phyloP scores from a whole-genome alignment of 2,797 vertebrate genomes.

The Tachyglossus aculeatus region DNA sequence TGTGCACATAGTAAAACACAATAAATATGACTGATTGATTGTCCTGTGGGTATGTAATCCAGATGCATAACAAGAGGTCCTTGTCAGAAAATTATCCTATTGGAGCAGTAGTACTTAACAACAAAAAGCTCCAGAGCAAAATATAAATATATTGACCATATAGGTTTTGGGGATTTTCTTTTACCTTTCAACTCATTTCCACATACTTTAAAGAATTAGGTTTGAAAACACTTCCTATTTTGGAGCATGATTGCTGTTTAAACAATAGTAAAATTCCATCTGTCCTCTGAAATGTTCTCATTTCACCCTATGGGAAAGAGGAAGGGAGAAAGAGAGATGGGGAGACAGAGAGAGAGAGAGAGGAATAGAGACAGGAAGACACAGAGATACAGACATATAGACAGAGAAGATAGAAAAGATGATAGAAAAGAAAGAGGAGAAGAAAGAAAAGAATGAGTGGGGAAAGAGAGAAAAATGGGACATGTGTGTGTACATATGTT shows the following conservation, averaged over 20 bases:
- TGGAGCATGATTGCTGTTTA: background rate
- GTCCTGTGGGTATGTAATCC: no score
- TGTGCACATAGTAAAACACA: no score
- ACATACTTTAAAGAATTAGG: constrained; percentile 20
- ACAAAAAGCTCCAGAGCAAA: constrained; percentile 45
- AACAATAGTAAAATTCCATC: background rate
- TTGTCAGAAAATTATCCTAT: constrained; percentile 58
- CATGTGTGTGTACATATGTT: no score
- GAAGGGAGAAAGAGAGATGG: background rate
- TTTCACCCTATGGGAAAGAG: background rate
- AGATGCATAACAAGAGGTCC: constrained; percentile 56
- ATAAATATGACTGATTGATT: no score
- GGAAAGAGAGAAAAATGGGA: no score
- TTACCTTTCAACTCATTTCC: constrained; percentile 14
- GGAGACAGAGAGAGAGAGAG: no score
- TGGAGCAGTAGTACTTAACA: constrained; percentile 34
- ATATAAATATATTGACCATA: constrained; percentile 16
- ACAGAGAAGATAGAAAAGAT: no score
- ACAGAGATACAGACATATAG: no score
- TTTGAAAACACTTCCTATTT: constrained; percentile 13
- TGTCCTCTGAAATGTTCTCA: background rate
- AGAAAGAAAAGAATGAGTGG: no score
- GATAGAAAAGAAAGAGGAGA: no score
- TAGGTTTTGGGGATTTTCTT: background rate
- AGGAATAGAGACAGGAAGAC: fast-evolving